phyloP scores from a whole-genome alignment of 2,797 vertebrate species.

The Spinibarbus caldwelli region DNA sequence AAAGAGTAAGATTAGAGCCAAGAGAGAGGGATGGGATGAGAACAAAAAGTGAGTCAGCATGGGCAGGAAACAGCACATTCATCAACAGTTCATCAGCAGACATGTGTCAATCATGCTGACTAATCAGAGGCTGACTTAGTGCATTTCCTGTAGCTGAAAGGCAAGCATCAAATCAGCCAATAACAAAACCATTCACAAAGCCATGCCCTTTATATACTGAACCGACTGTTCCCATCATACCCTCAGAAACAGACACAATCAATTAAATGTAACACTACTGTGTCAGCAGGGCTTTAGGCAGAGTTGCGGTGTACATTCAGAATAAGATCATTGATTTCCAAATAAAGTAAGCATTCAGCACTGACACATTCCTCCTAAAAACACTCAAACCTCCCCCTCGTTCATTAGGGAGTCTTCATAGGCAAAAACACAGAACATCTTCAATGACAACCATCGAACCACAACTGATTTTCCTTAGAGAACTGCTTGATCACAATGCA shows the following conservation, averaged over 20 bases:
- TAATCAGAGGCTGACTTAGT: conserved; percentile 66
- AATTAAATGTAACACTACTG: not conserved
- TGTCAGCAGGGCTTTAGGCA: conserved; percentile 1
- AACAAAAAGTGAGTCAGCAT: conserved; percentile 33
- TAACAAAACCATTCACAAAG: conserved; percentile 63
- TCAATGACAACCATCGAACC: not conserved
- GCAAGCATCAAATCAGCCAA: conserved; percentile 53
- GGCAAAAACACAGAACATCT: not conserved
- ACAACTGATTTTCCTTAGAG: not conserved
- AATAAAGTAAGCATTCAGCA: conserved; percentile 16
- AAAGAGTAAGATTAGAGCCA: conserved; percentile 2
- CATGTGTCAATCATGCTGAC: conserved; percentile 61
- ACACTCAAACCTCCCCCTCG: not conserved
- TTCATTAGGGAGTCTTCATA: conserved; percentile 8
- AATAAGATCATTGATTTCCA: conserved; percentile 4
- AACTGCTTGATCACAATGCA: not conserved
- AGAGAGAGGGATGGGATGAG: not conserved
- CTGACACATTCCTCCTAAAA: conserved; percentile 21
- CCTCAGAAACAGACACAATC: conserved; percentile 35
- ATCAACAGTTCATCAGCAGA: not conserved
- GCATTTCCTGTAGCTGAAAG: conserved; percentile 69
- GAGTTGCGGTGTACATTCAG: not conserved
- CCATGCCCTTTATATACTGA: conserved; percentile 62
- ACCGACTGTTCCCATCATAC: conserved; percentile 30
- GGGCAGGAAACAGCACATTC: conserved; percentile 7